phyloP scores from a whole-genome alignment of 92 coral and sea anemone species.

The Zoanthus sansibaricus region DNA sequence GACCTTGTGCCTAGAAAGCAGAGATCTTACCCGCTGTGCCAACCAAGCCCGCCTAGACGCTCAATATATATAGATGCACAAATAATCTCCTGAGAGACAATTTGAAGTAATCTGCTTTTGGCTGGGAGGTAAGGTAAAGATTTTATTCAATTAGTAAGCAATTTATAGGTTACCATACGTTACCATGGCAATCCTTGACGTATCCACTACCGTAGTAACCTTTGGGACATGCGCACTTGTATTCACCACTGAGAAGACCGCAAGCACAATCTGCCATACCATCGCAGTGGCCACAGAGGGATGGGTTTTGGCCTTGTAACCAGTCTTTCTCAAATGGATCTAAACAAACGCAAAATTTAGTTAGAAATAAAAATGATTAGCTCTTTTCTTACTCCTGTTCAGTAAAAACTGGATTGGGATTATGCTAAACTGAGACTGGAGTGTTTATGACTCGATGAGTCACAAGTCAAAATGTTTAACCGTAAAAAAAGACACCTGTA shows the following conservation, averaged over 20 bases:
- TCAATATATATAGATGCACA: too few species aligned
- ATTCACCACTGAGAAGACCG: constrained; percentile 93
- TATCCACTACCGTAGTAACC: constrained; percentile 94
- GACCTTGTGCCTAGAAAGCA: too few species aligned
- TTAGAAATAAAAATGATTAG: background rate
- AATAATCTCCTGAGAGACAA: too few species aligned
- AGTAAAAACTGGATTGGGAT: too few species aligned
- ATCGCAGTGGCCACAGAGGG: constrained; percentile 88
- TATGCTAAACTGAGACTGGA: too few species aligned
- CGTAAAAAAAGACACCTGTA: too few species aligned
- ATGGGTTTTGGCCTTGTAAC: constrained; percentile 50
- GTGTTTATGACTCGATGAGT: too few species aligned
- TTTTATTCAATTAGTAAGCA: background rate
- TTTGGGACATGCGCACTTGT: constrained; percentile 83
- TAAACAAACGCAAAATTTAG: constrained; percentile 1
- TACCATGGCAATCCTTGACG: constrained; percentile 82
- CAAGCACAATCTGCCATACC: constrained; percentile 87
- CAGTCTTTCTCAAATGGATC: constrained; percentile 93
- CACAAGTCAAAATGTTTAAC: too few species aligned
- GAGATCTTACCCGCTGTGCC: too few species aligned
- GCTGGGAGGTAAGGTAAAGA: background rate
- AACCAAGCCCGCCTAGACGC: too few species aligned
- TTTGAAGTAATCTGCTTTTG: too few species aligned
- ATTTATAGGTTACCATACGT: background rate
- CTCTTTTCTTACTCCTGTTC: too few species aligned